Conservation (phyloP, 2,888 invertebrate genomes). For the Epirrhoe tristata region DNA sequence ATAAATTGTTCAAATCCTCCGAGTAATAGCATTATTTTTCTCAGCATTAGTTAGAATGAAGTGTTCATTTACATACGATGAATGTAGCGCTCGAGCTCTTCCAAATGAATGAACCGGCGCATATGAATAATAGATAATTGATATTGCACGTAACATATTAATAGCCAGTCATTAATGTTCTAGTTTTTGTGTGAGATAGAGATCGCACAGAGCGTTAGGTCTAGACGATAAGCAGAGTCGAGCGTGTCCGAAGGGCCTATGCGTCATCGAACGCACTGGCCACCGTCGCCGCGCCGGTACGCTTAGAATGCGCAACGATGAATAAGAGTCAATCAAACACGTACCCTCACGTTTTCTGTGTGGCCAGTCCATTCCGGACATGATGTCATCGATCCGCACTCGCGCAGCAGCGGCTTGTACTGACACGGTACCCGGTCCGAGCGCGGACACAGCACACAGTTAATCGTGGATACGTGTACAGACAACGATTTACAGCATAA, state of each 20-base stretch:
- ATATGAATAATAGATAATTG: constrained; percentile 31
- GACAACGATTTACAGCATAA: constrained; percentile 84
- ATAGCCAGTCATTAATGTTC: constrained; percentile 22
- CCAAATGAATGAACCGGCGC: constrained; percentile 26
- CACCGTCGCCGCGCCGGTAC: constrained; percentile 36
- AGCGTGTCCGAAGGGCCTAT: constrained; percentile 49
- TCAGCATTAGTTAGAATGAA: constrained; percentile 31
- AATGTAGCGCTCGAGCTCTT: constrained; percentile 27
- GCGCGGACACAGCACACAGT: constrained; percentile 73
- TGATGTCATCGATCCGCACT: constrained; percentile 79
- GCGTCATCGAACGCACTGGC: constrained; percentile 59
- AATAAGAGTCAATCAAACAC: constrained; percentile 65
- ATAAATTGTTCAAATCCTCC: constrained; percentile 33
- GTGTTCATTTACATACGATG: constrained; percentile 34
- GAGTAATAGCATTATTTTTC: constrained; percentile 33
- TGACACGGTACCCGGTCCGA: constrained; percentile 65
- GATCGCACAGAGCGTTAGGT: constrained; percentile 24
- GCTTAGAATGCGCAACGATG: constrained; percentile 58
- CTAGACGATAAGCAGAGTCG: constrained; percentile 21
- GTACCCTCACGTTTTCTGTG: constrained; percentile 77
- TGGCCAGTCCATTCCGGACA: constrained; percentile 77
- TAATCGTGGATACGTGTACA: constrained; percentile 82
- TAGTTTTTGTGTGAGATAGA: constrained; percentile 25
- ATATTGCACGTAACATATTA: constrained; percentile 14
- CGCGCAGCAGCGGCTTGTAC: constrained; percentile 73